Conservation (phyloP, 1,140 invertebrate species). For the Ruditapes philippinarum region DNA sequence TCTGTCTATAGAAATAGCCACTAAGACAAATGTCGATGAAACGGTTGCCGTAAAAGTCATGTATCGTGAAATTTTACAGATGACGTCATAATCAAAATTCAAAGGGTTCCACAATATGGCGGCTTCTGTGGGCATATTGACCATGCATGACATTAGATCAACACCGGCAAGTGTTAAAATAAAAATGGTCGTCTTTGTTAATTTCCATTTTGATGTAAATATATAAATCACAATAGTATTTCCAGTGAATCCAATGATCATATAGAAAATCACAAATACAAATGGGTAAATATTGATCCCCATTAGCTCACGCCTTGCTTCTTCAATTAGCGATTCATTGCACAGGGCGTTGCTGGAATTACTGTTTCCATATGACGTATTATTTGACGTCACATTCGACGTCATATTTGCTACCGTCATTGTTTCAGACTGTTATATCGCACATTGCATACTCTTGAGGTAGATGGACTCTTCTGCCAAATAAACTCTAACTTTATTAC, state of each 20-base stretch:
- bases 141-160: conserved; percentile 47
- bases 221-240: conserved; percentile 61
- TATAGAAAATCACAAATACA: conserved; percentile 51
- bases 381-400: not conserved
- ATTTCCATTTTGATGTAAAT: conserved; percentile 49
- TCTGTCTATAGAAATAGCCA: conserved; percentile 59
- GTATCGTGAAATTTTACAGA: conserved; percentile 61
- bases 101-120: conserved; percentile 59
- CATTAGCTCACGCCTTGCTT: not conserved
- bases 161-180: conserved; percentile 52
- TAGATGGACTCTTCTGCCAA: no score
- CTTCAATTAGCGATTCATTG: conserved; percentile 25
- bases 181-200: conserved; percentile 64
- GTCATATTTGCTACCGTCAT: not conserved
- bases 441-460: no score
- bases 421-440: no score
- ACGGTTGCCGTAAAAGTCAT: conserved; percentile 47
- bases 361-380: not conserved
- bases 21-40: conserved; percentile 49
- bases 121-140: conserved; percentile 61
- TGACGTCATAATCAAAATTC: conserved; percentile 54
- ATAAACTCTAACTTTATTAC: no score
- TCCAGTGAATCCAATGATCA: conserved; percentile 57
- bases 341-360: not conserved
- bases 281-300: conserved; percentile 55